These are phyloP conservation scores for Bubo blakistoni DNA, from an alignment of 2,113 vertebrate genomes.

Conservation along the genomic window DNA sequence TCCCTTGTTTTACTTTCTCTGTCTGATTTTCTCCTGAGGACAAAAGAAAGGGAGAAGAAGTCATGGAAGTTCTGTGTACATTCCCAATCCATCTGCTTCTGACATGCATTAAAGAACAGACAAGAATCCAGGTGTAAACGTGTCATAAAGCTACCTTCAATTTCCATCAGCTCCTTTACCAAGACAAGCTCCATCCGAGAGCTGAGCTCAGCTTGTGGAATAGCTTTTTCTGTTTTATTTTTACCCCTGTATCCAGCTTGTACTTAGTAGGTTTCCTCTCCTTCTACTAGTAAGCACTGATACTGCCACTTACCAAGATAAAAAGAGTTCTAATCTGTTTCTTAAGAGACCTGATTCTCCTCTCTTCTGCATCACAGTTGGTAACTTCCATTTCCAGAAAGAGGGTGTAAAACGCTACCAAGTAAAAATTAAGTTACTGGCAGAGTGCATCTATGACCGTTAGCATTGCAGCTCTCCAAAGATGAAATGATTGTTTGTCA, in stretches of 20 bases:
- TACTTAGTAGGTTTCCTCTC: background rate
- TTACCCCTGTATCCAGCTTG: background rate
- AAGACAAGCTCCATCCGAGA: background rate
- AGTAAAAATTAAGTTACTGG: background rate
- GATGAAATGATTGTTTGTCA: background rate
- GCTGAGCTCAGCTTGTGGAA: background rate
- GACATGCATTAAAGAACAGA: background rate
- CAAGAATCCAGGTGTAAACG: background rate
- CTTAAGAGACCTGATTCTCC: background rate
- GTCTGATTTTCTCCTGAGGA: background rate
- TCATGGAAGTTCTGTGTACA: background rate
- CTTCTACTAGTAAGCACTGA: background rate
- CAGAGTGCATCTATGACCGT: background rate
- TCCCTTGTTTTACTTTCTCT: background rate
- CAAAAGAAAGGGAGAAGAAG: background rate
- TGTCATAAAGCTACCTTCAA: background rate
- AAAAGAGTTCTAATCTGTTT: background rate
- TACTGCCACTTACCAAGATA: background rate
- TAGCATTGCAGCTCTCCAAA: background rate
- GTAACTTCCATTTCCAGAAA: background rate
- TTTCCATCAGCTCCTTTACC: background rate
- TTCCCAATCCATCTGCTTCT: background rate
- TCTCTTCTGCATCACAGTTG: background rate
- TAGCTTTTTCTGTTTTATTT: background rate
- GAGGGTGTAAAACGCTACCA: background rate